These are phyloP conservation scores for Hydrolagus colliei DNA, from an alignment of 2,797 vertebrate genomes.

Conservation along the genomic window DNA sequence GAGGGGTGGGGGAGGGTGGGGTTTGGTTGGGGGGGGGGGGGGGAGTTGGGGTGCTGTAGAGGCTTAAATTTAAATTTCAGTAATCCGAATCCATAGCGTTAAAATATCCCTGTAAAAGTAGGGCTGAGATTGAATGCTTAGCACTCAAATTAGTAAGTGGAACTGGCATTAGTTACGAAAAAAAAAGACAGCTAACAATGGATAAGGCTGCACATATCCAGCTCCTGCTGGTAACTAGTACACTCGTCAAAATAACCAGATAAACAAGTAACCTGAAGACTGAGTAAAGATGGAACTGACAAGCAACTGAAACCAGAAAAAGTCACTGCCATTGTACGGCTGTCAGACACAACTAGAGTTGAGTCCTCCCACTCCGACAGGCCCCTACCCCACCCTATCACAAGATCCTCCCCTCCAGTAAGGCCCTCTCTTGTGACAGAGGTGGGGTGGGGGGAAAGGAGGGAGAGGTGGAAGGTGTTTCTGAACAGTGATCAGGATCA, in stretches of 20 bases:
- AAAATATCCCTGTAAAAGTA: slow-evolving; percentile 6
- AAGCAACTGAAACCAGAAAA: too few species aligned
- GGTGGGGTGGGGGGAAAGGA: too few species aligned
- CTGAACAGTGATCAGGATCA: too few species aligned
- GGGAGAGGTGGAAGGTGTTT: too few species aligned
- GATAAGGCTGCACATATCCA: neutral
- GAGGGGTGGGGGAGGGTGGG: neutral
- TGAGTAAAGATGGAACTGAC: neutral
- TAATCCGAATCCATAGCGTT: slow-evolving; percentile 22
- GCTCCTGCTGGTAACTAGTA: neutral
- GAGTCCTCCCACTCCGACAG: too few species aligned
- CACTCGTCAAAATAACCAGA: neutral
- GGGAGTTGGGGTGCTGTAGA: too few species aligned
- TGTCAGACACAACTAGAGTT: too few species aligned
- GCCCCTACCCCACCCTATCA: too few species aligned
- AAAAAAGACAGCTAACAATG: neutral
- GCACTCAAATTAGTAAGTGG: neutral
- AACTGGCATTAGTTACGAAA: neutral
- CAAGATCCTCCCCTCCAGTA: too few species aligned
- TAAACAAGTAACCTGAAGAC: neutral
- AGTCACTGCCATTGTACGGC: too few species aligned
- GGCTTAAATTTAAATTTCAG: slow-evolving; percentile 16
- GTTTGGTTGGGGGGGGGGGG: too few species aligned
- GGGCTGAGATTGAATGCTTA: neutral
- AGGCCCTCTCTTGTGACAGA: too few species aligned